Evolutionary conservation across 2,113 vertebrate species (phyloP).

Genomic region (Dolichallabes microphthalmus): DNA sequence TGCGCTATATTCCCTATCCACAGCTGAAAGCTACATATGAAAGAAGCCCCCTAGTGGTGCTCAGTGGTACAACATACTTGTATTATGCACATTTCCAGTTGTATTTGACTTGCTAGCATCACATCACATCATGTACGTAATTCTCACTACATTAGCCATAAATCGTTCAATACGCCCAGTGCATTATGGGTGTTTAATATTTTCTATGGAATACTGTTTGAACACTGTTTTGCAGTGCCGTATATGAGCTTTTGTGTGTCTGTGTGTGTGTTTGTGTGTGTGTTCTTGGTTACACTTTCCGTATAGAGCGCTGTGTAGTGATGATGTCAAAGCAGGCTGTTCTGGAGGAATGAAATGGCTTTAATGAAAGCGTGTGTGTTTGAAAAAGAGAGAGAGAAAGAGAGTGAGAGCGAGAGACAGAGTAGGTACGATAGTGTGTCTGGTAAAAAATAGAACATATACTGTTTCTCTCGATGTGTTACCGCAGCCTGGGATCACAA

Average conservation of each 20-base stretch:
- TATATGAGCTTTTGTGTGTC: too few species aligned
- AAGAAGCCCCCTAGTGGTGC: too few species aligned
- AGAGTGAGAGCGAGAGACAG: background rate
- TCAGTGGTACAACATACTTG: too few species aligned
- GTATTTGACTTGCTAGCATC: too few species aligned
- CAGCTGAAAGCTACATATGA: background rate
- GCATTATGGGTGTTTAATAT: background rate
- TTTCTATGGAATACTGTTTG: background rate
- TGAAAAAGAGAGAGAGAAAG: background rate
- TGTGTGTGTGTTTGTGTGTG: background rate
- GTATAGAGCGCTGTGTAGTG: background rate
- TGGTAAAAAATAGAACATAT: background rate
- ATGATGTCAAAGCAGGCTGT: background rate
- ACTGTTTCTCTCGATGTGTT: background rate
- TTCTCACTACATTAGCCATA: background rate
- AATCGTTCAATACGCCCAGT: background rate
- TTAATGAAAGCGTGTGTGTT: background rate
- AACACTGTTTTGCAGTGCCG: too few species aligned
- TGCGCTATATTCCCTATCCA: background rate
- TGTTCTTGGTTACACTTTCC: background rate
- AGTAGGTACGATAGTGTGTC: background rate
- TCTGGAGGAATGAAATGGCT: background rate
- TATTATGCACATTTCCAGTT: too few species aligned
- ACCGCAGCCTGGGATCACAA: conserved; percentile 13
- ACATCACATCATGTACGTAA: too few species aligned